These are phyloP conservation scores for Catagonus wagneri DNA, from an alignment of 2,113 vertebrate species.

Conservation along the genomic window DNA sequence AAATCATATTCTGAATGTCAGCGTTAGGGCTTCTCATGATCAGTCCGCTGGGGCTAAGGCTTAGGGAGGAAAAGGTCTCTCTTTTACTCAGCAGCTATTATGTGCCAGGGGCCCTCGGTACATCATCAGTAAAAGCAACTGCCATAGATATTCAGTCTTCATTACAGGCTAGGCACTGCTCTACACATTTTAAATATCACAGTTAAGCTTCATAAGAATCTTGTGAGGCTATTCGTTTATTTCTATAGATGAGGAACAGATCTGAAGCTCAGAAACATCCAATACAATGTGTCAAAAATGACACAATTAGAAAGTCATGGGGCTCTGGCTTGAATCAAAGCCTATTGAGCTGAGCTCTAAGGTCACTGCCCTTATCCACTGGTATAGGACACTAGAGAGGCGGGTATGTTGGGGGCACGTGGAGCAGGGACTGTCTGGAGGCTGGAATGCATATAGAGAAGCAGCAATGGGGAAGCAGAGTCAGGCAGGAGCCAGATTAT, in stretches of 20 bases:
- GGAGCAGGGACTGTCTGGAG: background rate
- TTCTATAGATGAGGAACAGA: background rate
- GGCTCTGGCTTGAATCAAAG: background rate
- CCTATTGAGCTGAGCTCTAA: background rate
- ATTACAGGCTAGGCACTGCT: background rate
- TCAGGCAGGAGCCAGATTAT: background rate
- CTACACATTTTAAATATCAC: slow-evolving; percentile 38
- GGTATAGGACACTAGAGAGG: background rate
- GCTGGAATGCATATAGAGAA: background rate
- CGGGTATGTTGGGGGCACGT: background rate
- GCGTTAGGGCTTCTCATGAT: background rate
- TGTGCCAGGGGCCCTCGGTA: background rate
- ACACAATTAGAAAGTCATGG: background rate
- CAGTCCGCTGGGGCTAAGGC: background rate
- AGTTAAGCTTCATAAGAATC: slow-evolving; percentile 33
- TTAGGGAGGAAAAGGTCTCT: background rate
- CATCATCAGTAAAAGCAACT: background rate
- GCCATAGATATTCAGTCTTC: background rate
- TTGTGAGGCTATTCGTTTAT: background rate
- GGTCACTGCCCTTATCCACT: background rate
- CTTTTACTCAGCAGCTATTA: background rate
- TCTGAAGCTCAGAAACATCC: background rate
- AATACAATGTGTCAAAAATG: background rate
- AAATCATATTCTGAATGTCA: background rate
- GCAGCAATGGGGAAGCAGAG: background rate